A percentile compares a stretch with the other conserved stretches of the same genome.
Evolutionary conservation across 2,888 invertebrate genomes (phyloP).

Genomic region (Sarcophaga rosellei): DNA sequence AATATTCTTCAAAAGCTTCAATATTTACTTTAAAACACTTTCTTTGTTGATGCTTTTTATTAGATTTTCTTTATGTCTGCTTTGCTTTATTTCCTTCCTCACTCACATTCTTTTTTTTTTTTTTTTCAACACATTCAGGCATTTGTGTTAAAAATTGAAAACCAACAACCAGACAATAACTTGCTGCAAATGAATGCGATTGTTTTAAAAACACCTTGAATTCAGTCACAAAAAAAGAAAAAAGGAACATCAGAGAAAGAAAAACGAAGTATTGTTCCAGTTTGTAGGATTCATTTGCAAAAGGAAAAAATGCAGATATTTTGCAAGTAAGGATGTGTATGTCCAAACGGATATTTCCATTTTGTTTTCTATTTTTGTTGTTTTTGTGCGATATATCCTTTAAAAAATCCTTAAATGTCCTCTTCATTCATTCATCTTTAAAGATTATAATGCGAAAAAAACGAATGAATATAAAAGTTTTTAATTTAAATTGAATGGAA

Average conservation of each 20-base stretch:
- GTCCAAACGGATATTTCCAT: slow-evolving; percentile 12
- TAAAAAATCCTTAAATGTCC: not conserved
- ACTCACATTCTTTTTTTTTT: not conserved
- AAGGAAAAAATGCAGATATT: not conserved
- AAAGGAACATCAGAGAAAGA: not conserved
- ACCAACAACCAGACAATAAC: slow-evolving; percentile 8
- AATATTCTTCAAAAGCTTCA: too few relatives aligned
- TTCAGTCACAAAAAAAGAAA: not conserved
- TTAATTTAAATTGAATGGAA: too few relatives aligned
- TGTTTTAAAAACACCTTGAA: slow-evolving; percentile 44
- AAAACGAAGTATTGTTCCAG: not conserved
- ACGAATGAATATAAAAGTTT: too few relatives aligned
- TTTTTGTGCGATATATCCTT: not conserved
- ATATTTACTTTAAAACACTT: not conserved
- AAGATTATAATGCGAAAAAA: too few relatives aligned
- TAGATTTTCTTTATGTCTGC: not conserved
- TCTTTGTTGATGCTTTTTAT: not conserved
- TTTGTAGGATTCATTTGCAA: not conserved
- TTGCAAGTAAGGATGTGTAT: not conserved
- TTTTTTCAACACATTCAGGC: slow-evolving; percentile 4
- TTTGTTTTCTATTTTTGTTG: not conserved
- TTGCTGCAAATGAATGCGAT: slow-evolving; percentile 43
- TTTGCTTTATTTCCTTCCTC: not conserved
- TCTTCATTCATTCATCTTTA: not conserved
- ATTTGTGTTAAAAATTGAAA: not conserved